Evolutionary conservation across 1,140 invertebrate genomes (phyloP), one percentile per base, ranked within the genome.

Genomic region (Trichogramma pretiosum): DNA sequence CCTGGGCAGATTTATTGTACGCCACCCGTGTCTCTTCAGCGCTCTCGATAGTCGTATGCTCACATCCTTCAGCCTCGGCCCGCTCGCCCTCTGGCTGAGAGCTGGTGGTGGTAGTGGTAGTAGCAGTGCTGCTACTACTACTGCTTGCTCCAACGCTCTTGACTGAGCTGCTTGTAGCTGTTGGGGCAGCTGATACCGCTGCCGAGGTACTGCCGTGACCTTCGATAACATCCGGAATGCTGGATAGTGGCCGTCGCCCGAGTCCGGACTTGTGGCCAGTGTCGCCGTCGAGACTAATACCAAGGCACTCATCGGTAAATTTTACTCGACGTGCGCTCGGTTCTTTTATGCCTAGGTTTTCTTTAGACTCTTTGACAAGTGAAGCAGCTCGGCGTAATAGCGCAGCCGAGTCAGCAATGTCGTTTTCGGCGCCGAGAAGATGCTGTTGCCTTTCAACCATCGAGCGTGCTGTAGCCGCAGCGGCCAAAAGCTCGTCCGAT

Each of bases 11-110:
- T 47, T 65, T 63, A 47, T 65, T 63, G 48, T 57, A 67, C 13
- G 62, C 57, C 11, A 65, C 63, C 11, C 62, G 46, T 5, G 56
- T 49, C 42, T 67, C 63, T 52, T 68, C 57, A 14, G 58, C 50
- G 36, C 54, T 59, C 37, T 63, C 66, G 36, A 56, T 50, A 35
- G 57, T 49, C 19, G 58, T 67, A 42, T 68, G 61, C 39, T 70
- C 67, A 58, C 69, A 70, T 21, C 68, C 68, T 44, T 72, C 68
- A 7, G 69, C 68, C 33, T 72, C 69, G n/a, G 67, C 67, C 14
- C 68, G 53, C 43, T 67, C 60, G 16, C 67, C 67, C 10, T 62
- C 59, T 1, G 65, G 61, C 5, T 48, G 49, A 0, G 32, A 24
- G 1, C n/a, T 26, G 2, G 33, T 32, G 3, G 33, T 50, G 23